A percentile compares a stretch with the other conserved stretches of the same genome.
phyloP scores from a whole-genome alignment of 2,797 vertebrate species.

The Enteromius fasciolatus region DNA sequence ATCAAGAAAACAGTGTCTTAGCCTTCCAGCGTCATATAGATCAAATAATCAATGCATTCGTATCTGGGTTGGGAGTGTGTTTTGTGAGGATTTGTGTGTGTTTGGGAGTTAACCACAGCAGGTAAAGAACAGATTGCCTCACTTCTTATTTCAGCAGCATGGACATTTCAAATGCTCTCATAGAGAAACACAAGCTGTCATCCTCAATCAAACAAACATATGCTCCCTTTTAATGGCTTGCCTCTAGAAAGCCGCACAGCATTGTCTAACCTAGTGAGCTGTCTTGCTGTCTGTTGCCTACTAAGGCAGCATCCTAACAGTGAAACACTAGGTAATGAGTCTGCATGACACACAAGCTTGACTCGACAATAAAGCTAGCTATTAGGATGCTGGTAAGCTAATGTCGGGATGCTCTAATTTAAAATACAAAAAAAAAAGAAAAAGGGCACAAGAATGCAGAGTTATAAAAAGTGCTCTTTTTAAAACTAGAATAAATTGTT shows the following conservation, averaged over 20 bases:
- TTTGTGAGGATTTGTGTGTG: constrained; percentile 31
- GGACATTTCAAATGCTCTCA: constrained; percentile 38
- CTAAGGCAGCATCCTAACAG: not conserved
- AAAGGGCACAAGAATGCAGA: not conserved
- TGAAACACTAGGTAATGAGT: not conserved
- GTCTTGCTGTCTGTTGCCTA: constrained; percentile 23
- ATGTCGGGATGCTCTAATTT: not conserved
- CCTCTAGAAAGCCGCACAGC: constrained; percentile 4
- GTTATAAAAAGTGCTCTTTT: not conserved
- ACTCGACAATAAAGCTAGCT: not conserved
- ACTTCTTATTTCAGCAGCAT: constrained; percentile 46
- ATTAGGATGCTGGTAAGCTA: not conserved
- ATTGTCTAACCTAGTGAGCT: not conserved
- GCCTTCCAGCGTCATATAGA: constrained; percentile 72
- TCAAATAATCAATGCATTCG: constrained; percentile 81
- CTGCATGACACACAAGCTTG: not conserved
- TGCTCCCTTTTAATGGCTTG: constrained; percentile 27
- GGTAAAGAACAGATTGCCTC: constrained; percentile 57
- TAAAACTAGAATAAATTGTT: not conserved
- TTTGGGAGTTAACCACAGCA: constrained; percentile 57
- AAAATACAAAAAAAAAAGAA: not conserved
- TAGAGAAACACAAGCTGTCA: constrained; percentile 48
- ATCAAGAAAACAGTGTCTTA: constrained; percentile 76
- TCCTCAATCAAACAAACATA: constrained; percentile 42
- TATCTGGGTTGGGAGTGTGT: constrained; percentile 63